Base-by-base conservation (phyloP, 2,888 invertebrate species). In the Marasmarcha lunaedactyla region DNA sequence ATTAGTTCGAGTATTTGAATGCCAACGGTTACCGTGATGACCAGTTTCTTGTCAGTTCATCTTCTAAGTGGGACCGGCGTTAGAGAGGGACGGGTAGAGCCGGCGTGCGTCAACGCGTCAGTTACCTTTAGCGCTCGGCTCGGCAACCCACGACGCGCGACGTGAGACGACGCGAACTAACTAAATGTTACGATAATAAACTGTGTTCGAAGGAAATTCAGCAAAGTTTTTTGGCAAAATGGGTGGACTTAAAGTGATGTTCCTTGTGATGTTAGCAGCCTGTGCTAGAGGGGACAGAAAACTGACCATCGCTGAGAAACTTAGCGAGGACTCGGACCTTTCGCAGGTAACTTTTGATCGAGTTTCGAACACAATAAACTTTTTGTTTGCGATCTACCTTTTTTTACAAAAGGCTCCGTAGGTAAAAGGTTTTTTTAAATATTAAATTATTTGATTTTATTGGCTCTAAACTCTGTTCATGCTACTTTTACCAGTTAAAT, bases 321-420 rank as follows among this genome's bases (percentile, higher is more conserved):
- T 90, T 51, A 76, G 78, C 52, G 85, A 84, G 65, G 89, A 89
- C 71, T 64, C 86, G 45, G 89, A 90, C 63, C 81, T 90, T 50
- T 88, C 89, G 49, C 87, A 89, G 89, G 90, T 89, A 61, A 67
- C 58, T 70, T 71, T 62, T 42, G 38, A 53, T 57, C 36, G 35
- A 43, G 40, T 43, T 42, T 42, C 12, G 9, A 37, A 42, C 14
- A 38, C 6, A 3, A 33, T 13, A n/a, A n/a, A 33, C 43, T 46
- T 45, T 37, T 36, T 42, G 37, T 15, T 27, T 42, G 36, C 42
- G 36, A 34, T 15, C 38, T 33, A 25, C 14, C 15, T 30, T 30
- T n/a, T 9, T 5, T 9, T 25, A 6, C 9, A 6, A 11, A 30
- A 30, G 30, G 9, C 30, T 11, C 3, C 9, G 25, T 25, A 25